These are phyloP conservation scores for Pecten maximus DNA, from an alignment of 2,888 invertebrate species.

Conservation along the genomic window DNA sequence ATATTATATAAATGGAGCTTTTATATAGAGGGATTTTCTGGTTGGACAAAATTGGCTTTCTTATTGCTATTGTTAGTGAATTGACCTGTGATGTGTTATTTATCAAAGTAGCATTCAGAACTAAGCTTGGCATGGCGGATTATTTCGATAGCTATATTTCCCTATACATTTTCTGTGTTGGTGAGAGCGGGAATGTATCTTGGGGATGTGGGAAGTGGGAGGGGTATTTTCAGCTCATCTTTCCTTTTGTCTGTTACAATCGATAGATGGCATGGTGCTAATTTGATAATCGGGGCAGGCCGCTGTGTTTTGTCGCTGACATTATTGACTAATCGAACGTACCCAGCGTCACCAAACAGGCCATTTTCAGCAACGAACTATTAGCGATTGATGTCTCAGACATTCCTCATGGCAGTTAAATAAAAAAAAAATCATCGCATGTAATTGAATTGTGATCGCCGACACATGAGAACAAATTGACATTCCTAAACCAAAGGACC, in stretches of 20 bases:
- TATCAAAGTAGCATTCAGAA: not conserved
- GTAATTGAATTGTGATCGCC: not conserved
- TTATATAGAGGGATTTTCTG: not conserved
- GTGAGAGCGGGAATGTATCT: not conserved
- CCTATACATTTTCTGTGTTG: not conserved
- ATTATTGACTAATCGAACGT: slow-evolving; percentile 32
- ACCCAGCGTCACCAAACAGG: not conserved
- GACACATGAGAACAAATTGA: not conserved
- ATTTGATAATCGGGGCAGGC: slow-evolving; percentile 30
- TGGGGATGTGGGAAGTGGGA: not conserved
- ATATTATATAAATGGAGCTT: too few relatives aligned
- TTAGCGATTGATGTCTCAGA: not conserved
- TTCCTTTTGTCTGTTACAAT: not conserved
- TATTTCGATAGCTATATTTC: not conserved
- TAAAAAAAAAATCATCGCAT: not conserved
- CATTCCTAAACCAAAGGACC: not conserved
- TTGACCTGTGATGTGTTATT: not conserved
- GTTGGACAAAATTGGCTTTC: not conserved
- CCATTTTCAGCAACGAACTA: not conserved
- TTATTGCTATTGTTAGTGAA: not conserved
- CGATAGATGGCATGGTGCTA: not conserved
- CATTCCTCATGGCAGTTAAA: not conserved
- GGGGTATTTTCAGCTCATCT: not conserved
- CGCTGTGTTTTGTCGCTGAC: slow-evolving; percentile 6
- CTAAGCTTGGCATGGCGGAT: not conserved